Evolutionary conservation across 2,888 invertebrate species (phyloP).

Genomic region (Drosophila hamatofila): DNA sequence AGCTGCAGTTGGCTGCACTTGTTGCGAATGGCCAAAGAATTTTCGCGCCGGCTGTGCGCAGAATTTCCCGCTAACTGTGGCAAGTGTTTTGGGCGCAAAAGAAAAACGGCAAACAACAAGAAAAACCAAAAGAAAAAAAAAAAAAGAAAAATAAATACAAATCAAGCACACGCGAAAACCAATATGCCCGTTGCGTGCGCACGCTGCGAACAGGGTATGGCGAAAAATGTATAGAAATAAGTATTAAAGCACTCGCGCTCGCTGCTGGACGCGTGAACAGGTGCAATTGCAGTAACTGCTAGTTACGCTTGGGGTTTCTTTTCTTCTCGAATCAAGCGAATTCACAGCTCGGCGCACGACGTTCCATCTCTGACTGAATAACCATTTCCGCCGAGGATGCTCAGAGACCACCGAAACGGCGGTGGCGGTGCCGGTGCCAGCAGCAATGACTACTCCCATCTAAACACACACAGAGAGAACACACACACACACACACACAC

Average conservation of each 20-base stretch:
- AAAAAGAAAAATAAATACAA: neutral
- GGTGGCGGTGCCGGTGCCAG: constrained; percentile 10
- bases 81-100: constrained; percentile 32
- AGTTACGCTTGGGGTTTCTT: neutral
- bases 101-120: neutral
- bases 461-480: constrained; percentile 17
- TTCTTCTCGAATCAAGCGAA: constrained; percentile 26
- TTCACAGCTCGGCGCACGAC: constrained; percentile 63
- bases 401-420: constrained; percentile 44
- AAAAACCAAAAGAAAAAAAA: constrained; percentile 6
- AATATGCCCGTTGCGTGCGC: neutral
- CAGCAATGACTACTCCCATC: constrained; percentile 31
- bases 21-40: constrained; percentile 36
- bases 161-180: neutral
- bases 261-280: neutral
- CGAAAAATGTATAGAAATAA: neutral
- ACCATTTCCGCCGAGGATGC: constrained; percentile 71
- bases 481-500: constrained; percentile 20
- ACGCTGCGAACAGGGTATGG: neutral
- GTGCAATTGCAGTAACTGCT: constrained; percentile 2
- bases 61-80: constrained; percentile 41
- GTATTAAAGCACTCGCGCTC: neutral
- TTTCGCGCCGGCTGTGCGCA: constrained; percentile 35
- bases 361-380: constrained; percentile 72
- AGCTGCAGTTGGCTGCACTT: constrained; percentile 21